Evolutionary conservation across 2,888 invertebrate genomes (phyloP), one percentile per base, ranked within the genome.

Genomic region (Euclidia mi): DNA sequence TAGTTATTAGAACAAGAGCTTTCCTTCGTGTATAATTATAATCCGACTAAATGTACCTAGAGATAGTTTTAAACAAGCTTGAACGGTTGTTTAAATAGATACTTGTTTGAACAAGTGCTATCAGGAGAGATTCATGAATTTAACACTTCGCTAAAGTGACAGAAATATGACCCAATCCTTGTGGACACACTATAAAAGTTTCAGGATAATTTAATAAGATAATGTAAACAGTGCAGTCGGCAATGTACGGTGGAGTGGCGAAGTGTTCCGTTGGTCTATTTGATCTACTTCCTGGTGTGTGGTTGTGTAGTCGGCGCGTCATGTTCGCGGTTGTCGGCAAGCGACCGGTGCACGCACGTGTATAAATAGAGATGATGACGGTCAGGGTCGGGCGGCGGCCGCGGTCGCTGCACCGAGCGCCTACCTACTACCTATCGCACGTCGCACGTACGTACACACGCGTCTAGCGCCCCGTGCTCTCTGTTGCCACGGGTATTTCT

Each of bases 291-390:
- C 20, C 20, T 25, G 12, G 32, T 34, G 32, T 4, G 35, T 35
- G 11, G 41, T 34, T 18, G 48, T 41, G 58, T 43, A 35, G 53
- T 43, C 46, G 34, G 51, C 42, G 47, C 60, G 58, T 67, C 50
- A 53, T 55, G 56, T 62, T 50, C 62, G 56, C 63, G 51, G 59
- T n/a, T n/a, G n/a, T n/a, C 64, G 72, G 66, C 70, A 65, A 47
- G 73, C 72, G 67, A 75, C 71, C 60, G 62, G 67, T 70, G 67
- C 71, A 71, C 59, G 65, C 58, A 52, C 73, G 75, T 56, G 74
- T 88, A 88, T 85, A 82, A 84, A 89, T 89, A 88, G 87, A 76
- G 67, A 58, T 84, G 87, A 85, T 77, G 74, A 65, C 81, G 86
- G 85, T 84, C 85, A 85, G 72, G 88, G 88, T 81, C 89, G 83